Evolutionary conservation across 2,113 vertebrate species (phyloP), one percentile per base, ranked within the genome.

Genomic region (Melanotaenia duboulayi): DNA sequence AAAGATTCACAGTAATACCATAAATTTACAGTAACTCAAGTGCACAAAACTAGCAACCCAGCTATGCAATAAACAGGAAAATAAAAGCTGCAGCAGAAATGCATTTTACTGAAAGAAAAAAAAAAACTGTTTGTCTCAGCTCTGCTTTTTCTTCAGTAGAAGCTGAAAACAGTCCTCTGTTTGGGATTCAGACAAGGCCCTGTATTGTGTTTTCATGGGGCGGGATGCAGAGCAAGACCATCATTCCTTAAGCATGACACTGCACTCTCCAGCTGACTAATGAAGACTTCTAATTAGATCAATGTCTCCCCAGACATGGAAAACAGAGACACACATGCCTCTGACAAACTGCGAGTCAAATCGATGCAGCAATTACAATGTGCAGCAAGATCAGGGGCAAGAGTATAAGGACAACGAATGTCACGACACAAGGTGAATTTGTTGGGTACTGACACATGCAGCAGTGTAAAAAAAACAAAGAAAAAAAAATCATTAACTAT

Each of bases 261-360:
- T 68, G 83, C 88, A 65, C 83, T 86, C 80, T 85, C 87, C 80
- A 74, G 81, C 87, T 88, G 82, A 82, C 86, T 85, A 93, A 93
- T 90, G 85, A 89, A 87, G 84, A 88, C 83, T 84, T 83, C 72
- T 89, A 93, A 92, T 90, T 87, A 83, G 89, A 92, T 92, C 88
- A 86, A 70, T 84, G 85, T 84, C 83, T 85, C 62, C 69, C 52
- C 75, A 74, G 85, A 91, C 81, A 75, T 71, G 60, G 76, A 81
- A 85, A 83, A 87, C 82, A 76, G 80, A 85, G 76, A 86, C 71
- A 72, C 80, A 73, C 78, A 75, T 66, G 80, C 42, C 82, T 66
- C 83, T 66, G 80, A 87, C 81, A 75, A 81, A 78, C 48, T 74
- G 57, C 76, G 65, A 88, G 78, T 72, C 57, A 42, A 89, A 87